Percentiles rank a stretch among this genome's conserved stretches.
Conservation (phyloP, 2,888 invertebrate genomes). For the Lacanobia wlatinum region DNA sequence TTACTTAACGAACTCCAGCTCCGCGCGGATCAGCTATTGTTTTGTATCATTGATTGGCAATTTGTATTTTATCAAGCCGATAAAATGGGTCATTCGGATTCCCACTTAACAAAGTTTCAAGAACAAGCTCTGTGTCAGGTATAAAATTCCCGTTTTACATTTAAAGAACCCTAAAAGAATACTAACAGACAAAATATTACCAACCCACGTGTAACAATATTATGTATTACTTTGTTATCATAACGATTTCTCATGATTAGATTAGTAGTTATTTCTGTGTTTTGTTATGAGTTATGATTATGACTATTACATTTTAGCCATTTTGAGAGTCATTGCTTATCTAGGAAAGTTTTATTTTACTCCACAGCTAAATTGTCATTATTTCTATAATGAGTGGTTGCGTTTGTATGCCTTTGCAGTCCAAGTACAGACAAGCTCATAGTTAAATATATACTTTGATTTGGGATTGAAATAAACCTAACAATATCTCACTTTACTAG, state of each 20-base stretch:
- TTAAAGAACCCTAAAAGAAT: conserved; percentile 3
- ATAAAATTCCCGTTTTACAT: background rate
- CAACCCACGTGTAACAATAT: background rate
- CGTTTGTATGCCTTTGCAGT: no score
- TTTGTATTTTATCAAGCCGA: no score
- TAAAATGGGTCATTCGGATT: no score
- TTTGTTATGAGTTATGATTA: background rate
- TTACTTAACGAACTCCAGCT: no score
- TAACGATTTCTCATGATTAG: conserved; percentile 6
- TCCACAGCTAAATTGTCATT: no score
- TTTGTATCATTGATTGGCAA: no score
- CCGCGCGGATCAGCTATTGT: no score
- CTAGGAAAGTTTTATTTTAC: background rate
- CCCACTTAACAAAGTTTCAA: background rate
- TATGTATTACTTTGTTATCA: conserved; percentile 5
- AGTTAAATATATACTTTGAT: no score
- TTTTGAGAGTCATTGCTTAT: background rate
- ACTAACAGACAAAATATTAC: background rate
- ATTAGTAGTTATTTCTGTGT: background rate
- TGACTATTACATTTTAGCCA: conserved; percentile 8
- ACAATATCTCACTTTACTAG: no score
- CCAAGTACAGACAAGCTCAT: no score
- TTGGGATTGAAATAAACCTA: no score
- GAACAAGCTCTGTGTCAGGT: background rate
- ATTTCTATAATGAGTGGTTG: no score